These are phyloP conservation scores for Cinclus mexicanus DNA, from an alignment of 2,113 vertebrate species.

Conservation along the genomic window DNA sequence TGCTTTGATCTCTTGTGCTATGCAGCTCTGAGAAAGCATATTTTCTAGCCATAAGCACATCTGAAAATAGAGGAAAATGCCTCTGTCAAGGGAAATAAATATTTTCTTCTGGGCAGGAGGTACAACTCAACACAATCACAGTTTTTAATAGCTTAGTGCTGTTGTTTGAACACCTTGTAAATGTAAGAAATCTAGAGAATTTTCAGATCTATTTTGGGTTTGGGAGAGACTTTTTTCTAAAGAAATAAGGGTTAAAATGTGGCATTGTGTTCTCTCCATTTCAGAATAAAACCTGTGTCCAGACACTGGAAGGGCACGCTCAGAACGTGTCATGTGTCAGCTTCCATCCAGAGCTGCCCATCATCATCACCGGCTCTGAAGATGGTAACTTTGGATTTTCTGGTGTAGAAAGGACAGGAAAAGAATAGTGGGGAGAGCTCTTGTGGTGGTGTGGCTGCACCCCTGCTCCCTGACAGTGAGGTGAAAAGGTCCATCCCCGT, in stretches of 20 bases:
- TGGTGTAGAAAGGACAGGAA: background rate
- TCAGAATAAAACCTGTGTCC: constrained; percentile 98
- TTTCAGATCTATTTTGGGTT: background rate
- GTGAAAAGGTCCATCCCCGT: background rate
- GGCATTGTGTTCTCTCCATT: background rate
- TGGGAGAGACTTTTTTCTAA: background rate
- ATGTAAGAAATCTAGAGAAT: background rate
- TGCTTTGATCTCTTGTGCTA: background rate
- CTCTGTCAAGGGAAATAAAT: background rate
- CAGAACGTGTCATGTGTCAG: constrained; percentile 98
- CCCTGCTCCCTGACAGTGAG: accelerated
- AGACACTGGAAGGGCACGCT: constrained; percentile 95
- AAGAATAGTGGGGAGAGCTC: accelerated
- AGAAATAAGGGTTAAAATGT: background rate
- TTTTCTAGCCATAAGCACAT: background rate
- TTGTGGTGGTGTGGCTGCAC: background rate
- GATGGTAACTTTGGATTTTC: constrained; percentile 81
- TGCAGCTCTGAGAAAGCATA: background rate
- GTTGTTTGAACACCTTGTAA: background rate
- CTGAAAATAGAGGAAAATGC: background rate
- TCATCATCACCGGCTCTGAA: constrained; percentile 98
- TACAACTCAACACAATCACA: background rate
- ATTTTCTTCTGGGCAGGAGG: background rate
- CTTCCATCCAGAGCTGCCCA: constrained; percentile 96
- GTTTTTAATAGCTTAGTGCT: background rate